Percentiles rank a stretch among this genome's conserved stretches.
Evolutionary conservation across 2,797 vertebrate genomes (phyloP).

Genomic region (Rhodeus uyekii): DNA sequence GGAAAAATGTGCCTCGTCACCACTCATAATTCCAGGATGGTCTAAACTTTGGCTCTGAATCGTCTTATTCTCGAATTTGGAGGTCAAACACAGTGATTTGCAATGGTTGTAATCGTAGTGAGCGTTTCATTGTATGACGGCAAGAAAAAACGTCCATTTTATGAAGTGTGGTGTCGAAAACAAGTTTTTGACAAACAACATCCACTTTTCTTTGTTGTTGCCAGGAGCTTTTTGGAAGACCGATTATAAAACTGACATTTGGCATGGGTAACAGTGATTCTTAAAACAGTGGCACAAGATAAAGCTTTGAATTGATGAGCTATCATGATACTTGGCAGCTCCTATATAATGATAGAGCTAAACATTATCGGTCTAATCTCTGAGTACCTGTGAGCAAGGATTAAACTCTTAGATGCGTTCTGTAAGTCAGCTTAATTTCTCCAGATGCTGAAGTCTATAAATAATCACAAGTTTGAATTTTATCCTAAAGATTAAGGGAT

Average conservation of each 20-base stretch:
- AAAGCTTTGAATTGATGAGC: constrained; percentile 36
- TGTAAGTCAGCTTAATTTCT: constrained; percentile 19
- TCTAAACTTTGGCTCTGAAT: neutral
- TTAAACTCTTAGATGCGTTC: neutral
- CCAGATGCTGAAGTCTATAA: neutral
- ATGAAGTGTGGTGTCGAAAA: neutral
- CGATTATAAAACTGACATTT: constrained; percentile 29
- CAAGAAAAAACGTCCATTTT: neutral
- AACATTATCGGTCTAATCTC: constrained; percentile 19
- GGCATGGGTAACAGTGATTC: constrained; percentile 32
- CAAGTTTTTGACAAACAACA: constrained; percentile 5
- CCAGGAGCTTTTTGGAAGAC: neutral
- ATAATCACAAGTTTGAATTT: constrained; percentile 3
- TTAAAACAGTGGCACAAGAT: constrained; percentile 41
- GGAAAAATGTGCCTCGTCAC: neutral
- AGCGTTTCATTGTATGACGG: neutral
- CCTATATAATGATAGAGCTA: constrained; percentile 2
- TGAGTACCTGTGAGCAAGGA: constrained; percentile 6
- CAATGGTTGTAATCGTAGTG: neutral
- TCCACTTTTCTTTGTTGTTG: constrained; percentile 13
- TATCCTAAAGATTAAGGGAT: neutral
- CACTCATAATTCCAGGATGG: constrained; percentile 2
- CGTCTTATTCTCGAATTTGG: neutral
- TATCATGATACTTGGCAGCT: constrained; percentile 24
- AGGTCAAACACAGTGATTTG: neutral